A percentile compares a stretch with the other conserved stretches of the same genome.
Evolutionary conservation across 2,888 invertebrate genomes (phyloP).

Genomic region (Coelinius sp.): DNA sequence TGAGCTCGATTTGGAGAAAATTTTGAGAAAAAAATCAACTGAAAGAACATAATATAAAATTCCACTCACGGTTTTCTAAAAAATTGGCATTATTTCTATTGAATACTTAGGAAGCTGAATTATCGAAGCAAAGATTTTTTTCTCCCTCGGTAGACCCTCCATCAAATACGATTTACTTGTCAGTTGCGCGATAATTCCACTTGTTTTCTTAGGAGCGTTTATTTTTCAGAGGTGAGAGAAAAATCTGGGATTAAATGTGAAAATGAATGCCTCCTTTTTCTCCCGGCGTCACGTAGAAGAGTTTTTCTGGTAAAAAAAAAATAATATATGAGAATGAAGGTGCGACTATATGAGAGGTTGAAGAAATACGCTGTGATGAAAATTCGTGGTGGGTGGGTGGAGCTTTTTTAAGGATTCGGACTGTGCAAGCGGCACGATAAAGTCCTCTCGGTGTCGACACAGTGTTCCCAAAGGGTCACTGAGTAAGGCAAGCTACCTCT

Average conservation of each 20-base stretch:
- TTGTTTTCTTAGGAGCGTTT: background rate
- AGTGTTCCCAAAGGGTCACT: slow-evolving; percentile 17
- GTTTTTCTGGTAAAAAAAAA: background rate
- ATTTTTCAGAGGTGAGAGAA: background rate
- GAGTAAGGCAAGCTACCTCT: slow-evolving; percentile 5
- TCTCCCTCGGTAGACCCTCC: background rate
- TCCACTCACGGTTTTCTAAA: background rate
- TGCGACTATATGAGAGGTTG: background rate
- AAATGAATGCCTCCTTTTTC: background rate
- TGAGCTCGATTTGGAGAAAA: too few relatives aligned
- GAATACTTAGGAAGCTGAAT: background rate
- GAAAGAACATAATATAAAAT: background rate
- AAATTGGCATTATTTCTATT: background rate
- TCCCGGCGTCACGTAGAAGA: background rate
- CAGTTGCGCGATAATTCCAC: slow-evolving; percentile 9
- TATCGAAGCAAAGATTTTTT: background rate
- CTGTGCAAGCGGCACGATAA: slow-evolving; percentile 22
- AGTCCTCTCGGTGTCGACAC: slow-evolving; percentile 9
- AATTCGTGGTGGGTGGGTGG: slow-evolving; percentile 25
- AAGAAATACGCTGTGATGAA: slow-evolving; percentile 5
- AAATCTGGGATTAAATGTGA: background rate
- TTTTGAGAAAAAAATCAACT: too few relatives aligned
- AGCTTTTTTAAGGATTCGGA: slow-evolving; percentile 30
- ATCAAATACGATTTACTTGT: slow-evolving; percentile 22
- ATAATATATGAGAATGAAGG: slow-evolving; percentile 25